A percentile compares a stretch with the other conserved stretches of the same genome.
These are phyloP conservation scores for Campoletis raptor DNA, from an alignment of 2,888 invertebrate species.

Conservation along the genomic window DNA sequence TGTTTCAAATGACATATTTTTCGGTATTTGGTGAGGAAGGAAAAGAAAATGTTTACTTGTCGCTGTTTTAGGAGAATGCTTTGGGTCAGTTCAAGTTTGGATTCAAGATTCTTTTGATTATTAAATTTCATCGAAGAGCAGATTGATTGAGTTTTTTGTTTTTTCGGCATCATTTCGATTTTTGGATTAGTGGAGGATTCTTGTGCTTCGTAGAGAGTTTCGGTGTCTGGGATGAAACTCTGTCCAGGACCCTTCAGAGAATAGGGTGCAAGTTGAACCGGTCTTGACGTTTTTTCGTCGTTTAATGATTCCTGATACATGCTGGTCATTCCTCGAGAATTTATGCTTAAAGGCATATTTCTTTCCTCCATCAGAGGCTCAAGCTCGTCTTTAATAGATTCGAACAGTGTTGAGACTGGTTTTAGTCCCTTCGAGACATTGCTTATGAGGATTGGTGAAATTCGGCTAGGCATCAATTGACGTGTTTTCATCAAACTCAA, in stretches of 20 bases:
- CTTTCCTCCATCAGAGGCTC: conserved; percentile 25
- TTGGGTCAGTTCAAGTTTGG: conserved; percentile 55
- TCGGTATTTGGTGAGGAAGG: background rate
- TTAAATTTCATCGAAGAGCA: conserved; percentile 60
- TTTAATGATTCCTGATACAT: conserved; percentile 21
- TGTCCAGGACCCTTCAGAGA: conserved; percentile 40
- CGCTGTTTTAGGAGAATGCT: conserved; percentile 67
- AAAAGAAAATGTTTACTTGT: conserved; percentile 58
- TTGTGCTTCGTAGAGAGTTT: conserved; percentile 41
- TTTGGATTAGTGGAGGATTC: conserved; percentile 20
- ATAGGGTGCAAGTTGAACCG: conserved; percentile 36
- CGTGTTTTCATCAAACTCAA: conserved; percentile 81
- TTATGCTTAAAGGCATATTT: conserved; percentile 25
- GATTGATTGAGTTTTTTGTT: conserved; percentile 36
- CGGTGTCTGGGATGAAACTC: conserved; percentile 27
- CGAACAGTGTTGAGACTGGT: conserved; percentile 76
- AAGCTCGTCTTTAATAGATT: conserved; percentile 65
- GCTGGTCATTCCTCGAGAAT: conserved; percentile 31
- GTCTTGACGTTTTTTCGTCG: conserved; percentile 20
- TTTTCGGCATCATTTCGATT: conserved; percentile 46
- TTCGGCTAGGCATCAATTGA: conserved; percentile 74
- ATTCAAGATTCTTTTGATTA: conserved; percentile 48
- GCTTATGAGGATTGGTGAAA: conserved; percentile 77
- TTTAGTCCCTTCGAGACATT: conserved; percentile 79
- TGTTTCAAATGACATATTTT: background rate